Base-by-base conservation (phyloP, 2,113 vertebrate species). In the Oxygymnocypris stewartii region DNA sequence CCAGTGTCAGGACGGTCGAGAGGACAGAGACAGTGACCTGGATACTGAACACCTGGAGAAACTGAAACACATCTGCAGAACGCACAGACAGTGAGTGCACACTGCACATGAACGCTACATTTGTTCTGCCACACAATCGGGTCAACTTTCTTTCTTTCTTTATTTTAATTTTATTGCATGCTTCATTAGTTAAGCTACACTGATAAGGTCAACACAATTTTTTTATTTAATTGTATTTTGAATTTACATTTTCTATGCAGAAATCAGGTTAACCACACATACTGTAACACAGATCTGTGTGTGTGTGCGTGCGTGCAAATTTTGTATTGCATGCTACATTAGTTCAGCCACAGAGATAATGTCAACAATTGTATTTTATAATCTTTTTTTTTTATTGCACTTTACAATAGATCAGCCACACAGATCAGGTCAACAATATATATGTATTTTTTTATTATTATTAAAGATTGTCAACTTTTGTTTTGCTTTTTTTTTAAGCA, bases 61-160 rank as follows among this genome's bases (percentile, higher is more conserved):
- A 16, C 96, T 99, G 86, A 93, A 92, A 88, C 93, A 94, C 90
- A 92, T 99, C 93, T 99, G 98, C 89, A 94, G 94, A 91, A 97
- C 97, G 0, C 98, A 99, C 95, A 95, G 91, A 88, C 95, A 97
- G 98, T 99, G 90, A 96, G 97, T 91, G 42, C 25, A 77, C 71
- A 63, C 2, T 9, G 23, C 67, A 75, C 84, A 76, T 61, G 25
- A 59, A 71, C 6, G 20, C 57, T 31, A 84, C 16, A 57, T 57
- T 79, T 18, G 42, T 18, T 37, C 42, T 54, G 51, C 59, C 77
- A 65, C 74, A 84, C 65, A 25, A 78, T 20, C 47, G 54, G 73
- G 23, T 25, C 73, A 75, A 47, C n/a, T n/a, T n/a, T n/a, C 73
- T 14, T n/a, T 75, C 0, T 42, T 23, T 42, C 0, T 40, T 23